phyloP scores from a whole-genome alignment of 2,888 invertebrate species.

The Podabrus alpinus region DNA sequence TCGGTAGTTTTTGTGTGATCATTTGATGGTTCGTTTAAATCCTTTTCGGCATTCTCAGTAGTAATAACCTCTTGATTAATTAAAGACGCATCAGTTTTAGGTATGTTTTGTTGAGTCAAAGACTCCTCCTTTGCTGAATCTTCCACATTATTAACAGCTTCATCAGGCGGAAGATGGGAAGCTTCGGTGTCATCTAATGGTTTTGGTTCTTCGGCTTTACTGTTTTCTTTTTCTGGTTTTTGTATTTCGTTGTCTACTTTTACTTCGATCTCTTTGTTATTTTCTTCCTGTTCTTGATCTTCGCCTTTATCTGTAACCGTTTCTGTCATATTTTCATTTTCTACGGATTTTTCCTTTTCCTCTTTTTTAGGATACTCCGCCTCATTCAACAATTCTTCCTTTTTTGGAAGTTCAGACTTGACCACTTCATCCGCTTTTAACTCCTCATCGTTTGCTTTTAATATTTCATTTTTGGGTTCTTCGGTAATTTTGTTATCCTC shows the following conservation, averaged over 20 bases:
- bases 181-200: background rate
- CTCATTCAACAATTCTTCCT: background rate
- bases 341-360: background rate
- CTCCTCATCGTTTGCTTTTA: constrained; percentile 56
- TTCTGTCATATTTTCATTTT: background rate
- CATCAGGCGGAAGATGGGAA: background rate
- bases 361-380: background rate
- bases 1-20: background rate
- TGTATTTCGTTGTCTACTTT: background rate
- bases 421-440: background rate
- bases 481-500: constrained; percentile 26
- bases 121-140: background rate
- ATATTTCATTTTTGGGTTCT: constrained; percentile 9
- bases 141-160: background rate
- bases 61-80: background rate
- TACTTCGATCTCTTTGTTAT: background rate
- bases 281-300: background rate
- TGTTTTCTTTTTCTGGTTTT: background rate
- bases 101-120: constrained; percentile 26
- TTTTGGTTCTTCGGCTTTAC: background rate
- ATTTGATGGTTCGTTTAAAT: background rate
- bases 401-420: constrained; percentile 3
- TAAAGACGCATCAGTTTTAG: background rate
- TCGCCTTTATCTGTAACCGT: background rate
- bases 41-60: background rate